Base-by-base conservation (phyloP, 2,888 invertebrate species). In the Nemoura dubitans region DNA sequence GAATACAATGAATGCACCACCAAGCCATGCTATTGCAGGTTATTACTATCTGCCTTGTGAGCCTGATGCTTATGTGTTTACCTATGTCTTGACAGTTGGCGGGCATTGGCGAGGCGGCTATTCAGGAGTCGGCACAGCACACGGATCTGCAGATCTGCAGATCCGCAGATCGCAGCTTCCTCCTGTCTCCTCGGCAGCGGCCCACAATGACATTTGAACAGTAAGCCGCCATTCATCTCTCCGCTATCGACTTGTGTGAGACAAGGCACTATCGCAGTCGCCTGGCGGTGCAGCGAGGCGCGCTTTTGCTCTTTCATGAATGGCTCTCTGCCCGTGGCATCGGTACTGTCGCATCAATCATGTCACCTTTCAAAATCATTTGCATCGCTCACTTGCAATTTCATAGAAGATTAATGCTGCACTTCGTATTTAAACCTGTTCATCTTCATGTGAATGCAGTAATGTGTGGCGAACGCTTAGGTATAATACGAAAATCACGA, bases 1-100 rank as follows among this genome's bases (percentile, higher is more conserved):
- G 42, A 43, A n/a, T 30, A 83, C 29, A 42, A 83, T 83, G 29
- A 42, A 83, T 83, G 83, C 83, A 59, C 59, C 59, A 59, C 59
- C 21, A 14, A 21, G 59, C n/a, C 14, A 59, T 59, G 81, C n/a
- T 59, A 59, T 59, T 59, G 59, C 59, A 21, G 59, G 21, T 21
- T 59, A 59, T 59, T 59, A 21, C 59, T 59, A 16, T 59, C 14
- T 80, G 80, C 80, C 28, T 80, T 26, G 36, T 36, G n/a, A n/a
- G 36, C 36, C 36, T 36, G 10, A 10, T 36, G 36, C 36, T 10
- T 36, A 10, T 36, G 5, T 36, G 36, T 36, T 36, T n/a, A n/a
- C n/a, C n/a, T n/a, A n/a, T n/a, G n/a, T n/a, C n/a, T 16, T 7
- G 25, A 21, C 10, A 28, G 83, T 36, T 5, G 83, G 27, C 29